These are phyloP conservation scores for Trinorchestia longiramus DNA, from an alignment of 1,140 invertebrate species.

Conservation along the genomic window DNA sequence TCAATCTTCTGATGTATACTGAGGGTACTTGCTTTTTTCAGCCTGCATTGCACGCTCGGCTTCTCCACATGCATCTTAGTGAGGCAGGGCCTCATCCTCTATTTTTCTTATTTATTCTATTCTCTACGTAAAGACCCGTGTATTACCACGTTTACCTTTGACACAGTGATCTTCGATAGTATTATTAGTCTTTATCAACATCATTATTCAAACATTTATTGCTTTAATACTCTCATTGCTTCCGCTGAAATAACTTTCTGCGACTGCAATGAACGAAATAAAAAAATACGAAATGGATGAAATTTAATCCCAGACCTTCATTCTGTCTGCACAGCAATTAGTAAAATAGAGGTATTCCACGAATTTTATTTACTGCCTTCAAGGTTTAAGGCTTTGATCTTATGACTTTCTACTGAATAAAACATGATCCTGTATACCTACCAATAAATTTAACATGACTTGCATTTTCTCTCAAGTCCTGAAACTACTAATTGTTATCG, in stretches of 20 bases:
- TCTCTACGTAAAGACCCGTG: too few species aligned
- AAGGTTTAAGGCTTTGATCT: neutral
- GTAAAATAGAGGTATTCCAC: neutral
- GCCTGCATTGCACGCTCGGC: too few species aligned
- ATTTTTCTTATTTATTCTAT: too few species aligned
- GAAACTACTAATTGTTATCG: neutral
- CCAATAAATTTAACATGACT: neutral
- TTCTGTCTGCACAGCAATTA: neutral
- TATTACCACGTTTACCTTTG: too few species aligned
- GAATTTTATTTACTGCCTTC: neutral
- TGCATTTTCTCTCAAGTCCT: neutral
- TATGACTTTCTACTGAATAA: neutral
- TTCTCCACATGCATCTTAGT: too few species aligned
- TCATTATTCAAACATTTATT: too few species aligned
- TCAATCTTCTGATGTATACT: too few species aligned
- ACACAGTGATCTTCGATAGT: too few species aligned
- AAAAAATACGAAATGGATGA: neutral
- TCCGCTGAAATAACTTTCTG: neutral
- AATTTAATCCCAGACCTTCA: neutral
- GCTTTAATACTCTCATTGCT: too few species aligned
- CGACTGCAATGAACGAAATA: neutral
- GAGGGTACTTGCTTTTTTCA: too few species aligned
- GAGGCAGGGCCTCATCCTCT: too few species aligned
- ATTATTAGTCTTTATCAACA: too few species aligned
- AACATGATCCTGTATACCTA: neutral